These are phyloP conservation scores for Carassius gibelio DNA, from an alignment of 2,113 vertebrate species.

Conservation along the genomic window DNA sequence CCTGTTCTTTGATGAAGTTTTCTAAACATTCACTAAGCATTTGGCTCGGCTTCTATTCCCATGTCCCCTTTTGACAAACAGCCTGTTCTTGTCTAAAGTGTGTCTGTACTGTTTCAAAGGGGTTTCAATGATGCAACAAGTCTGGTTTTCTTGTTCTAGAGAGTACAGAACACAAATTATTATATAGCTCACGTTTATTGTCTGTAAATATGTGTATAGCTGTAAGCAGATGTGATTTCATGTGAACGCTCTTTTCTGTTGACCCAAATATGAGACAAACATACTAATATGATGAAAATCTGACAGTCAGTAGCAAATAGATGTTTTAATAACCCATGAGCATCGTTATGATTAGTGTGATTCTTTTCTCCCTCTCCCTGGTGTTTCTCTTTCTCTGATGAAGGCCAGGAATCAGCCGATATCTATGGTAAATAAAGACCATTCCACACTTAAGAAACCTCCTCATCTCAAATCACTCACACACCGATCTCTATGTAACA, in stretches of 20 bases:
- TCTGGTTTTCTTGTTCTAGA: background rate
- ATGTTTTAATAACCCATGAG: constrained; percentile 28
- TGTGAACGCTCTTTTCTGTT: constrained; percentile 18
- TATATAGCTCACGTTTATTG: no score
- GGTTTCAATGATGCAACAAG: background rate
- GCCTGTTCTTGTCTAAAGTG: background rate
- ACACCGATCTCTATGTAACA: constrained; percentile 37
- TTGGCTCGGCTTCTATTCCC: background rate
- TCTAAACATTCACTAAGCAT: background rate
- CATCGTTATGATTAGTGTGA: constrained; percentile 43
- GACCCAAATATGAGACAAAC: background rate
- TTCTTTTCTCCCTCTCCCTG: constrained; percentile 73
- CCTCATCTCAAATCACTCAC: constrained; percentile 30
- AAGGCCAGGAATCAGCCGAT: constrained; percentile 78
- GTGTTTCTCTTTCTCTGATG: constrained; percentile 75
- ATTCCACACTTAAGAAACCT: constrained; percentile 60
- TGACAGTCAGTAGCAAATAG: background rate
- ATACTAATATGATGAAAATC: background rate
- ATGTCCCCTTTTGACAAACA: constrained; percentile 13
- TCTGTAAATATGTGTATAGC: background rate
- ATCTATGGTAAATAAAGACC: constrained; percentile 78
- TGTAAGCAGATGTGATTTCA: constrained; percentile 6
- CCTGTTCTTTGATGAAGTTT: constrained; percentile 28
- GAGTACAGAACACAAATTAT: background rate
- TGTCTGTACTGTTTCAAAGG: constrained; percentile 7